phyloP scores from a whole-genome alignment of 2,888 invertebrate species.

The Oscheius onirici region DNA sequence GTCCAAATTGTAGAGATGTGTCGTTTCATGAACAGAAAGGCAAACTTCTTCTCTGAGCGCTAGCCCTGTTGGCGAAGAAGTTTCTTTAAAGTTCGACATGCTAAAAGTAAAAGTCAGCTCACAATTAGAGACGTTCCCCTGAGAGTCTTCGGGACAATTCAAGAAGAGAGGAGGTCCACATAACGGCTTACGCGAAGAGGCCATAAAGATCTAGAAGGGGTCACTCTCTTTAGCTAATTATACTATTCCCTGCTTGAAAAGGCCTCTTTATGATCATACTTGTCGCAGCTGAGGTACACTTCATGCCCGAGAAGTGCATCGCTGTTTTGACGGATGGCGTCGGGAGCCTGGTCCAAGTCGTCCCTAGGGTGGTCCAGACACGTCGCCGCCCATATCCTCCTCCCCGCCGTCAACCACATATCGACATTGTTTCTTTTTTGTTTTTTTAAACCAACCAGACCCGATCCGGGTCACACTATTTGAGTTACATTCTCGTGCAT shows the following conservation, averaged over 20 bases:
- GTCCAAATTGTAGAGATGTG: no score
- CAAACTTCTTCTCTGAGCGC: no score
- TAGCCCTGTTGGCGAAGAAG: no score
- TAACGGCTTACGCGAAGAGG: conserved; percentile 9
- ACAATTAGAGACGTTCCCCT: no score
- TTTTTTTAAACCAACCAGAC: background rate
- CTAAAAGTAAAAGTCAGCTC: no score
- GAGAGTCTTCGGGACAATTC: no score
- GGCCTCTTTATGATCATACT: background rate
- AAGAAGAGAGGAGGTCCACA: no score
- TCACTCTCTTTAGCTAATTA: background rate
- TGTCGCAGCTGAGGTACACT: conserved; percentile 9
- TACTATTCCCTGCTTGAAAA: background rate
- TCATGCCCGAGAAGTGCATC: conserved; percentile 13
- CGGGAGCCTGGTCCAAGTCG: background rate
- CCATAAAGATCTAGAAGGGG: background rate
- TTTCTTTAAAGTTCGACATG: no score
- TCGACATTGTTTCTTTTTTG: conserved; percentile 8
- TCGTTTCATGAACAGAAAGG: no score
- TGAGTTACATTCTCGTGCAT: background rate
- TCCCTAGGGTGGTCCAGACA: conserved; percentile 17
- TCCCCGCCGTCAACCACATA: background rate
- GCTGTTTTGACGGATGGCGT: conserved; percentile 16
- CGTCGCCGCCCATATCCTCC: conserved; percentile 4
- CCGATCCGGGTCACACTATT: no score